Evolutionary conservation across 2,797 vertebrate species (phyloP).

Genomic region (Cottoperca gobio): DNA sequence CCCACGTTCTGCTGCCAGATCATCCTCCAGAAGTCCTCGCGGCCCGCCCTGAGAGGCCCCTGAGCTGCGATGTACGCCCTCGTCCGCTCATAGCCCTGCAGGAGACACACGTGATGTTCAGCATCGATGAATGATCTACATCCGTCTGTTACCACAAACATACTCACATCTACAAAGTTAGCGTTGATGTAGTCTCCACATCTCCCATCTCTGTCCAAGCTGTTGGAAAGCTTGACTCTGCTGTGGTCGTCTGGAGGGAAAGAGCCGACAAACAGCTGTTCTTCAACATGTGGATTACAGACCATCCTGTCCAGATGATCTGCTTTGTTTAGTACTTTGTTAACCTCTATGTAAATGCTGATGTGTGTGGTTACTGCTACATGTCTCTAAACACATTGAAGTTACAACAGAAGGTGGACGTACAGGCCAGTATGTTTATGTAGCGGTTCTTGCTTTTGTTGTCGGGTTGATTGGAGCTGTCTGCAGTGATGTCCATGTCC

Average conservation of each 20-base stretch:
- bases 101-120: no score
- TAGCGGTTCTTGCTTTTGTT: constrained; percentile 99
- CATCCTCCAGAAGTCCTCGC: constrained; percentile 99
- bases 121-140: no score
- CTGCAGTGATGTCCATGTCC: constrained; percentile 93
- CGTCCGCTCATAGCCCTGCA: constrained; percentile 92
- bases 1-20: constrained; percentile 97
- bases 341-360: no score
- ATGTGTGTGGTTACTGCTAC: no score
- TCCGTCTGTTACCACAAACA: background rate
- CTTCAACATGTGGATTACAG: no score
- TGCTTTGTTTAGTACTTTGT: no score
- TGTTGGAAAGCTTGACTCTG: constrained; percentile 92
- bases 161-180: constrained; percentile 95
- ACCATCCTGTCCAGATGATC: no score
- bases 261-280: no score
- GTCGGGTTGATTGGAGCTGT: constrained; percentile 94
- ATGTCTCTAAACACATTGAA: no score
- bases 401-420: constrained; percentile 8
- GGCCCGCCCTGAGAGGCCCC: constrained; percentile 92
- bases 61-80: constrained; percentile 97
- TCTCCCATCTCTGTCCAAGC: constrained; percentile 90
- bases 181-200: constrained; percentile 97
- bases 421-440: constrained; percentile 97
- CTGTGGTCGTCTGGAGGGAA: constrained; percentile 92